These are phyloP conservation scores for Tanytarsus gracilentus DNA, from an alignment of 2,888 invertebrate genomes.

Conservation along the genomic window DNA sequence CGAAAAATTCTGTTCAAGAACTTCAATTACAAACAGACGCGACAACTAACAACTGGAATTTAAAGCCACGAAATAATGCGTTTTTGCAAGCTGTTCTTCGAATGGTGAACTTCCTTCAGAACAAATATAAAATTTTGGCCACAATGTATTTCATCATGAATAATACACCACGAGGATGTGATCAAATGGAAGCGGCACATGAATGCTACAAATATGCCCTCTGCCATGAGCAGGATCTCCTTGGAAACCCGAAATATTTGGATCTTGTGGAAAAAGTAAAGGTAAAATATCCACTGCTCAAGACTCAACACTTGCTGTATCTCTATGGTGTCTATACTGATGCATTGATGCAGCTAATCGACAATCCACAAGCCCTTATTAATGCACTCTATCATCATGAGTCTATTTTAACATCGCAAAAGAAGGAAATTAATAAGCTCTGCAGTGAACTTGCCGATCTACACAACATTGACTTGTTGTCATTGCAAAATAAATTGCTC, in stretches of 20 bases:
- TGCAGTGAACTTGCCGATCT: conserved; percentile 39
- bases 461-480: conserved; percentile 36
- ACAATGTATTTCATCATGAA: conserved; percentile 41
- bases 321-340: conserved; percentile 40
- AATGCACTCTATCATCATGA: conserved; percentile 39
- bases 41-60: conserved; percentile 38
- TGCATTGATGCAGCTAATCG: conserved; percentile 38
- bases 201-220: conserved; percentile 41
- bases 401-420: conserved; percentile 37
- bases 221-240: conserved; percentile 34
- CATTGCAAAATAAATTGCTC: conserved; percentile 38
- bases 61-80: conserved; percentile 42
- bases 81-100: conserved; percentile 42
- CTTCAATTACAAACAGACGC: conserved; percentile 37
- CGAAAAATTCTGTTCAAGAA: conserved; percentile 39
- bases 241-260: conserved; percentile 33
- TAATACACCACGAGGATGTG: conserved; percentile 41
- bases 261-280: conserved; percentile 39
- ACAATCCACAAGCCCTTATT: conserved; percentile 40
- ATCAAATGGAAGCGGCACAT: conserved; percentile 42
- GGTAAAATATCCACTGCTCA: conserved; percentile 41
- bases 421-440: conserved; percentile 40
- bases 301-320: conserved; percentile 41
- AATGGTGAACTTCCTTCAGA: conserved; percentile 37
- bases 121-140: conserved; percentile 37